Conservation (phyloP, 2,797 vertebrate species). For the Odontamblyopus lacepedii region DNA sequence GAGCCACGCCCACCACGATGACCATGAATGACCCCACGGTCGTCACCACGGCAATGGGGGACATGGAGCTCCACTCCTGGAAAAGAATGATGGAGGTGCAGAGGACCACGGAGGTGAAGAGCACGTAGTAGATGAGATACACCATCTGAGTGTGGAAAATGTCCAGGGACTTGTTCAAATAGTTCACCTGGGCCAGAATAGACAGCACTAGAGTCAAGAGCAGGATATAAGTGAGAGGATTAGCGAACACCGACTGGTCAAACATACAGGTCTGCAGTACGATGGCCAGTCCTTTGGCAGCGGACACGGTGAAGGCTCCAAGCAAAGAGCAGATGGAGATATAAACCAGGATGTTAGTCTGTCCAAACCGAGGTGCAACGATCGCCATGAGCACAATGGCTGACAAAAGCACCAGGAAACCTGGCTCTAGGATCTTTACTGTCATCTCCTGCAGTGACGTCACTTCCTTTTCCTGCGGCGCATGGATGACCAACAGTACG, state of each 20-base stretch:
- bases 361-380: conserved; percentile 82
- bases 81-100: conserved; percentile 91
- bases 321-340: conserved; percentile 92
- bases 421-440: conserved; percentile 88
- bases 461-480: conserved; percentile 91
- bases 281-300: conserved; percentile 92
- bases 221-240: conserved; percentile 89
- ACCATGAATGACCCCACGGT: conserved; percentile 88
- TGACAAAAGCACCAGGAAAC: conserved; percentile 86
- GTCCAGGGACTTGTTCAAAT: conserved; percentile 95
- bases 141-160: conserved; percentile 93
- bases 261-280: conserved; percentile 80
- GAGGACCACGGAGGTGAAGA: conserved; percentile 92
- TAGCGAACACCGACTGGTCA: conserved; percentile 77
- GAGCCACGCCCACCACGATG: conserved; percentile 91
- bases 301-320: conserved; percentile 90
- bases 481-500: conserved; percentile 90
- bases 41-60: conserved; percentile 82
- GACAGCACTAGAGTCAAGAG: conserved; percentile 82
- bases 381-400: conserved; percentile 82
- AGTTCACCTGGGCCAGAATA: conserved; percentile 88
- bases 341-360: conserved; percentile 89
- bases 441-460: conserved; percentile 86
- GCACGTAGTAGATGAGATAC: conserved; percentile 95
- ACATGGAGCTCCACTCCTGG: conserved; percentile 93